Evolutionary conservation across 2,113 vertebrate genomes (phyloP), one percentile per base, ranked within the genome.

Genomic region (Lasiurus cinereus): DNA sequence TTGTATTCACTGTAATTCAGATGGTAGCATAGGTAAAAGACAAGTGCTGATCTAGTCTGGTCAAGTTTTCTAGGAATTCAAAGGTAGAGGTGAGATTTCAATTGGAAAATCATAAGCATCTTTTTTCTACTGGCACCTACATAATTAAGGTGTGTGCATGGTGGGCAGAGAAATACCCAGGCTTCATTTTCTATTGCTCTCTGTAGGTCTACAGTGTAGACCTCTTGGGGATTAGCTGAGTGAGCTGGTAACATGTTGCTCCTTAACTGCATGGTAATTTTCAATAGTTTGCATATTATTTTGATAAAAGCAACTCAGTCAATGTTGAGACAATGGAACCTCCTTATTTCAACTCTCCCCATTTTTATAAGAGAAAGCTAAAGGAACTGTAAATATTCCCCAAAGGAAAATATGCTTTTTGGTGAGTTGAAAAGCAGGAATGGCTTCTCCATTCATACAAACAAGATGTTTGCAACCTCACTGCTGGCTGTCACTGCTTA

Each of bases 381-480:
- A 90, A 89, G 24, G 76, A 90, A 36, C 72, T 93, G 43, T 86
- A 76, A 78, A 18, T 91, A 67, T 92, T 95, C 94, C 50, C 48
- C 78, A 87, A 84, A 82, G 80, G 69, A 82, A 94, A 93, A 77
- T n/a, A 62, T 48, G n/a, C 7, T 84, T 88, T 87, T 91, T 33
- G 62, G 29, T 94, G 36, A 88, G 48, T 93, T 96, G 31, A 84
- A 48, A 21, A 93, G 70, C 14, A 56, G 18, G 59, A 48, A 62
- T 83, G 39, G 16, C 80, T 64, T 96, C 66, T 96, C 80, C 66
- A 43, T 91, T 96, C 96, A 87, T 70, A 87, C 79, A 94, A 88
- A 95, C 88, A 88, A 91, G 70, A 64, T 91, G 87, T 54, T 56
- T 97, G 29, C 15, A 79, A 6, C 91, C 24, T 59, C n/a, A 27